A percentile compares a stretch with the other conserved stretches of the same genome.
Conservation (phyloP, 2,113 vertebrate species). For the Lepus europaeus region DNA sequence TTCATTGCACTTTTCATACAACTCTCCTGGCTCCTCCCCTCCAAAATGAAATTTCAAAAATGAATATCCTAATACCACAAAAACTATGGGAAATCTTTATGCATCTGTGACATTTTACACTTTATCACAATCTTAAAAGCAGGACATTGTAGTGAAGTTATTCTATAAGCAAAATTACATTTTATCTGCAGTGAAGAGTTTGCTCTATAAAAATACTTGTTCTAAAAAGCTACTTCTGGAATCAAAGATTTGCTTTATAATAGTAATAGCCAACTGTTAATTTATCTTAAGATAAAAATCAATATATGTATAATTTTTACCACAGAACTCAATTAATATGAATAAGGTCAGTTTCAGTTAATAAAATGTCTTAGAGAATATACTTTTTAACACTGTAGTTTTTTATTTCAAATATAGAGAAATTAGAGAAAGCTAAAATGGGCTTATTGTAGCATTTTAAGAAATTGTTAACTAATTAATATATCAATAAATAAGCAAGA, state of each 20-base stretch:
- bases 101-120: conserved; percentile 59
- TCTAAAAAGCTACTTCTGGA: conserved; percentile 49
- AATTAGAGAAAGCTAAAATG: conserved; percentile 51
- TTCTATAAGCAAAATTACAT: background rate
- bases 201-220: conserved; percentile 48
- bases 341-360: conserved; percentile 41
- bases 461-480: conserved; percentile 2
- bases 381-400: conserved; percentile 48
- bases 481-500: conserved; percentile 35
- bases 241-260: conserved; percentile 59
- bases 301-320: background rate
- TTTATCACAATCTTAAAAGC: conserved; percentile 57
- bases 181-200: conserved; percentile 51
- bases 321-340: conserved; percentile 61
- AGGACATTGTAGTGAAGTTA: conserved; percentile 20
- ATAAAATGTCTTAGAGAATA: conserved; percentile 18
- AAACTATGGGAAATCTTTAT: conserved; percentile 50
- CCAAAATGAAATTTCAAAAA: conserved; percentile 54
- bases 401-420: conserved; percentile 65
- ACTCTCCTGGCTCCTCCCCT: background rate
- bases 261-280: conserved; percentile 50
- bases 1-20: conserved; percentile 1
- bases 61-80: conserved; percentile 46
- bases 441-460: conserved; percentile 45
- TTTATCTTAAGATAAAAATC: background rate